phyloP scores from a whole-genome alignment of 2,797 vertebrate species.

The Tokudaia tokunoshimensis region DNA sequence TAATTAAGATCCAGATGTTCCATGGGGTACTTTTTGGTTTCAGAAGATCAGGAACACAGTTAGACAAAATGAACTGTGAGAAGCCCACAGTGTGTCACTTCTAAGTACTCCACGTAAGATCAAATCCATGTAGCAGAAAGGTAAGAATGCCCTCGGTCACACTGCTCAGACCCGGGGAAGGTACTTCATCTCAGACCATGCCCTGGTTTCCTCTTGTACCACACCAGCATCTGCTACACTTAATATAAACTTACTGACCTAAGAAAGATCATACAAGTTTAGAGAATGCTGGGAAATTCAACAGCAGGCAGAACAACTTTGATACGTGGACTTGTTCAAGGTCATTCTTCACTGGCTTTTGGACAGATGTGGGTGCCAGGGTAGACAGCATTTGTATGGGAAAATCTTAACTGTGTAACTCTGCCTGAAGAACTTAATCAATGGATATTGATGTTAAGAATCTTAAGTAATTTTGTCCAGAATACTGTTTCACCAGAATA shows the following conservation, averaged over 20 bases:
- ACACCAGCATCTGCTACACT: slow-evolving; percentile 80
- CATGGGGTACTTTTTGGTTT: neutral
- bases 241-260: neutral
- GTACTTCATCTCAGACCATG: slow-evolving; percentile 10
- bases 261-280: neutral
- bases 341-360: neutral
- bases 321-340: neutral
- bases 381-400: neutral
- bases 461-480: neutral
- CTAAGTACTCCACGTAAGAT: neutral
- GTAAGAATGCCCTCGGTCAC: neutral
- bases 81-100: neutral
- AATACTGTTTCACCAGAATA: neutral
- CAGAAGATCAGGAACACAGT: neutral
- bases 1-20: slow-evolving; percentile 49
- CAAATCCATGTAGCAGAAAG: neutral
- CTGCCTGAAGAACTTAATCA: neutral
- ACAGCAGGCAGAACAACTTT: neutral
- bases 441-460: neutral
- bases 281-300: neutral
- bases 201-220: slow-evolving; percentile 85
- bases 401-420: neutral
- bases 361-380: neutral
- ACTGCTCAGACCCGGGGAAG: neutral
- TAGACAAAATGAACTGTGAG: neutral